phyloP scores from a whole-genome alignment of 2,888 invertebrate species.

The Hololepta plana region DNA sequence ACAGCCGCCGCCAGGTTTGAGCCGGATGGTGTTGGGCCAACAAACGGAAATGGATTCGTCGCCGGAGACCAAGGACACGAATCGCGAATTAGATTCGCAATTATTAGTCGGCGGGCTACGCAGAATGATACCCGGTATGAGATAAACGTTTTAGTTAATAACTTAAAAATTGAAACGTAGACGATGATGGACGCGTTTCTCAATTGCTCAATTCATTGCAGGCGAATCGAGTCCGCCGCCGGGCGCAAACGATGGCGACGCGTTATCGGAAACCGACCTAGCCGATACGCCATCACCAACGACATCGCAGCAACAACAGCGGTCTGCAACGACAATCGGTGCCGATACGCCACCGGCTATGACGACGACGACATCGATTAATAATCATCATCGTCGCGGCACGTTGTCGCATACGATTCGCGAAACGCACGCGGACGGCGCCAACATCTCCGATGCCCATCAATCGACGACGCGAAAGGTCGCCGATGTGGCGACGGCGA shows the following conservation, averaged over 20 bases:
- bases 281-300: slow-evolving; percentile 5
- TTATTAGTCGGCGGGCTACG: slow-evolving; percentile 38
- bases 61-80: slow-evolving; percentile 3
- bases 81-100: background rate
- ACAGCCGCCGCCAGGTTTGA: slow-evolving; percentile 42
- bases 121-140: slow-evolving; percentile 46
- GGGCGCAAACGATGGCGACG: too few species aligned
- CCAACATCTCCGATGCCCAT: slow-evolving; percentile 14
- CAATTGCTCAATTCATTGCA: too few species aligned
- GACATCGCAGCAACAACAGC: too few species aligned
- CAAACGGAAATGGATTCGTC: slow-evolving; percentile 10
- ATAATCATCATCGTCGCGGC: slow-evolving; percentile 6
- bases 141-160: too few species aligned
- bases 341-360: slow-evolving; percentile 24
- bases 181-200: too few species aligned
- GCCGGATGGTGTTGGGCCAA: slow-evolving; percentile 43
- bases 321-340: slow-evolving; percentile 25
- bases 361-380: slow-evolving; percentile 6
- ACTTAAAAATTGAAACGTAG: too few species aligned
- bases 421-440: slow-evolving; percentile 34
- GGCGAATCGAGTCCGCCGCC: slow-evolving; percentile 36
- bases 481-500: slow-evolving; percentile 5
- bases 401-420: slow-evolving; percentile 23
- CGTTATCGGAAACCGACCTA: slow-evolving; percentile 7
- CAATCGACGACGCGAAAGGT: slow-evolving; percentile 3